These are phyloP conservation scores for Nemotelus pantherinus DNA, from an alignment of 2,888 invertebrate species.

Conservation along the genomic window DNA sequence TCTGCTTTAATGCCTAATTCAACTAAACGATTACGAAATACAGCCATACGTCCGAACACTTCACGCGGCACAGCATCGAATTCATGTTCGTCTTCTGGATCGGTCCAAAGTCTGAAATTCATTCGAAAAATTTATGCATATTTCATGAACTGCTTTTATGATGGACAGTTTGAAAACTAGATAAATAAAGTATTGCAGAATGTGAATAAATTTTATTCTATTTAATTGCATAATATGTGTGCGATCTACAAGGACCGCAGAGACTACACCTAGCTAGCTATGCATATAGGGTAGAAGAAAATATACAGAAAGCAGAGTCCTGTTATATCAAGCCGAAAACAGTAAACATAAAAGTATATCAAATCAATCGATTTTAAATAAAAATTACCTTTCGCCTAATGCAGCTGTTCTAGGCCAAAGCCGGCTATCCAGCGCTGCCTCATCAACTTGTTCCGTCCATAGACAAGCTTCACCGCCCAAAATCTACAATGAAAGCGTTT, in stretches of 20 bases:
- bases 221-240: too few relatives aligned
- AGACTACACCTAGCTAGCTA: too few relatives aligned
- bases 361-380: neutral
- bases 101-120: conserved; percentile 60
- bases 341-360: too few relatives aligned
- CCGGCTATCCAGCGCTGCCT: conserved; percentile 78
- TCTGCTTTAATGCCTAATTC: conserved; percentile 64
- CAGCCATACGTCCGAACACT: conserved; percentile 63
- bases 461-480: conserved; percentile 82
- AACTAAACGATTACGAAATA: conserved; percentile 64
- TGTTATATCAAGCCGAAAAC: too few relatives aligned
- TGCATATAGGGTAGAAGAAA: too few relatives aligned
- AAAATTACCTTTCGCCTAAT: conserved; percentile 73
- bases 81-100: conserved; percentile 64
- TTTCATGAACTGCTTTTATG: neutral
- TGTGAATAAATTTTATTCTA: too few relatives aligned
- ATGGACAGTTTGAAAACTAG: too few relatives aligned
- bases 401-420: conserved; percentile 87
- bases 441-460: conserved; percentile 86
- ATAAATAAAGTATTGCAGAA: too few relatives aligned
- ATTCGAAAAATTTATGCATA: conserved; percentile 4
- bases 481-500: conserved; percentile 54
- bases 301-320: too few relatives aligned
- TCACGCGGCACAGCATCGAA: conserved; percentile 62
- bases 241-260: too few relatives aligned